Conservation (phyloP, 2,888 invertebrate genomes). For the Hoplodrina blanda region DNA sequence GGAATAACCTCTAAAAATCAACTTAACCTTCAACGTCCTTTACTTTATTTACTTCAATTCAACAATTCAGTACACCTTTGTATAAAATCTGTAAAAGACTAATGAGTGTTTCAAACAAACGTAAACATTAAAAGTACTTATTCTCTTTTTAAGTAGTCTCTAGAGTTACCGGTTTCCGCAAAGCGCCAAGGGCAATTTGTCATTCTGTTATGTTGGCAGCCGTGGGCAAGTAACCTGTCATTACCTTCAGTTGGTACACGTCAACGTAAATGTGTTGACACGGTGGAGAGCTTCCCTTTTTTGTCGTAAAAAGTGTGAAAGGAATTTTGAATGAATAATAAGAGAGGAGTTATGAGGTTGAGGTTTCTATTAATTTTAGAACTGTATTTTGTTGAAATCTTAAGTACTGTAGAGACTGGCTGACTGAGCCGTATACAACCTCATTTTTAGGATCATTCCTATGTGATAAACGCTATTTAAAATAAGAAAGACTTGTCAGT, state of each 20-base stretch:
- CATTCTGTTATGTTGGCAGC: conserved; percentile 43
- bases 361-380: not conserved
- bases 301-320: conserved; percentile 44
- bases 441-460: too few relatives aligned
- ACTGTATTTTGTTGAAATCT: not conserved
- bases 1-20: not conserved
- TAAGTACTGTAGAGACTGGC: not conserved
- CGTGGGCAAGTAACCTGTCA: conserved; percentile 50
- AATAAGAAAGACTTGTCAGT: too few relatives aligned
- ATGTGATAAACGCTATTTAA: too few relatives aligned
- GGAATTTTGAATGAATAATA: conserved; percentile 16
- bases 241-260: conserved; percentile 48
- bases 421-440: too few relatives aligned
- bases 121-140: conserved; percentile 10
- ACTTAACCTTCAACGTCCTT: not conserved
- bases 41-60: conserved; percentile 2
- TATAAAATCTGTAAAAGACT: conserved; percentile 17
- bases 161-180: not conserved
- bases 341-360: conserved; percentile 1
- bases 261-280: conserved; percentile 36
- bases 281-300: conserved; percentile 26
- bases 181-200: conserved; percentile 30
- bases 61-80: not conserved
- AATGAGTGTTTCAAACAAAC: conserved; percentile 40
- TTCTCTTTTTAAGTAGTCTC: conserved; percentile 17